Conservation (phyloP, 92 coral and sea anemone genomes). For the Epizoanthus ramosus region DNA sequence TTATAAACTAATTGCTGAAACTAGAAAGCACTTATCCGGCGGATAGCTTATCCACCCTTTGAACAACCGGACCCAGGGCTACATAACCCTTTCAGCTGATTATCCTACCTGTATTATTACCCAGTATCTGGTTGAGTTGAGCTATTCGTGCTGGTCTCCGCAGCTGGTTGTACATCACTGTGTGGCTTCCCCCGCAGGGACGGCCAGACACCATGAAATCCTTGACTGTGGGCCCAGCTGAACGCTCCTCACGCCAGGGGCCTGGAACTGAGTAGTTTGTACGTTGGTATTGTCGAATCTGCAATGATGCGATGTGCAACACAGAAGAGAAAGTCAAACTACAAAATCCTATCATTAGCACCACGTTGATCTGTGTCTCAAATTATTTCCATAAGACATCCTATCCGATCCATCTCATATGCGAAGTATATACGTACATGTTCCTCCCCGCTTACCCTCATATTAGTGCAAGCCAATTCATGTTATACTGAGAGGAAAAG, state of each 20-base stretch:
- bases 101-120: conserved; percentile 48
- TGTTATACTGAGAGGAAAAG: no score
- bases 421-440: background rate
- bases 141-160: conserved; percentile 74
- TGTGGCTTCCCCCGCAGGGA: conserved; percentile 98
- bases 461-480: no score
- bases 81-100: background rate
- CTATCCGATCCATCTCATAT: background rate
- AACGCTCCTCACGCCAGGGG: conserved; percentile 52
- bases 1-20: no score
- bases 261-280: conserved; percentile 55
- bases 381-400: background rate
- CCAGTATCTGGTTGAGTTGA: conserved; percentile 71
- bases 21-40: no score
- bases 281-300: conserved; percentile 81
- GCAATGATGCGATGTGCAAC: background rate
- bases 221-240: conserved; percentile 39
- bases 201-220: conserved; percentile 71
- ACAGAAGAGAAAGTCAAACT: background rate
- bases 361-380: no score
- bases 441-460: background rate
- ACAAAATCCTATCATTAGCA: no score
- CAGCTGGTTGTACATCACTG: conserved; percentile 78
- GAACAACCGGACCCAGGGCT: no score
- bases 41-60: no score